A percentile compares a stretch with the other conserved stretches of the same genome.
Conservation (phyloP, 2,113 vertebrate species). For the Bolborhynchus lineola region DNA sequence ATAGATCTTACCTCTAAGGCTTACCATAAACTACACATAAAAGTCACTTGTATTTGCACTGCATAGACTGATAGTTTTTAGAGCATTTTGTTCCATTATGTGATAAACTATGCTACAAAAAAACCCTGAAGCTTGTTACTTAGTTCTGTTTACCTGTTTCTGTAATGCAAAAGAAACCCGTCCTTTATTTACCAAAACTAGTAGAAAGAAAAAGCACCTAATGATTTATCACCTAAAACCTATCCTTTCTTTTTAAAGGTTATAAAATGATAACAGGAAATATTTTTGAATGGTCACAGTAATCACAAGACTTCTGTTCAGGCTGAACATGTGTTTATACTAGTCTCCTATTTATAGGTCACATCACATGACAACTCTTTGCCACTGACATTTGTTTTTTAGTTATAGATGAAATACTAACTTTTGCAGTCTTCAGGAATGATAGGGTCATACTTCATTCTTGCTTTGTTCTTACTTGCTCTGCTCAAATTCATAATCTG, state of each 20-base stretch:
- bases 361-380: not conserved
- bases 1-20: not conserved
- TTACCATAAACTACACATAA: not conserved
- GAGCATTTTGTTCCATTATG: not conserved
- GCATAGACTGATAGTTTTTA: not conserved
- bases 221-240: not conserved
- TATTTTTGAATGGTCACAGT: constrained; percentile 48
- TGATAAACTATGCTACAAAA: not conserved
- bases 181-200: not conserved
- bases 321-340: not conserved
- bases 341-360: constrained; percentile 16
- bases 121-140: not conserved
- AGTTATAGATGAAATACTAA: not conserved
- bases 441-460: not conserved
- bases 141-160: not conserved
- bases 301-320: constrained; percentile 45
- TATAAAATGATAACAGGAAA: constrained; percentile 56
- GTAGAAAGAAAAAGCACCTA: not conserved
- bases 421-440: not conserved
- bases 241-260: not conserved
- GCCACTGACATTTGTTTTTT: not conserved
- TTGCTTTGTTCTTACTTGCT: not conserved
- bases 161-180: not conserved
- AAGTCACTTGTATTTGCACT: not conserved
- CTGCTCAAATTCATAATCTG: not conserved